Conservation (phyloP, 2,113 vertebrate genomes). For the Podiceps cristatus region DNA sequence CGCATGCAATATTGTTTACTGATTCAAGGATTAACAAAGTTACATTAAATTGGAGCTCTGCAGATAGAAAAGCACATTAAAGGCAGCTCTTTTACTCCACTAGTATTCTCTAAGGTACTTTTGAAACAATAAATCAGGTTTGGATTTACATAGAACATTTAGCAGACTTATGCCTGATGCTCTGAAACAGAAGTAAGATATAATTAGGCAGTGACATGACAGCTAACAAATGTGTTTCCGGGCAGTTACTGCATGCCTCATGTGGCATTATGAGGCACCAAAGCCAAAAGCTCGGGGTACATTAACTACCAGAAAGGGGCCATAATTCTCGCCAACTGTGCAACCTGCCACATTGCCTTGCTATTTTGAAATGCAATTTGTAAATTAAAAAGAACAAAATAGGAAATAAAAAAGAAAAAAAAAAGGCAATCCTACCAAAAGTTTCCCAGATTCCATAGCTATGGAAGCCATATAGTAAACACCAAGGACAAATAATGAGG, state of each 20-base stretch:
- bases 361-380: conserved; percentile 45
- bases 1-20: conserved; percentile 31
- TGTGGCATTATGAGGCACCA: conserved; percentile 42
- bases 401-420: not conserved
- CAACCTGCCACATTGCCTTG: conserved; percentile 48
- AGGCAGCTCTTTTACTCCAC: conserved; percentile 20
- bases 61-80: conserved; percentile 38
- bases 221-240: conserved; percentile 46
- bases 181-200: conserved; percentile 52
- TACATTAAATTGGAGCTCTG: conserved; percentile 18
- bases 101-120: conserved; percentile 26
- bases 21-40: conserved; percentile 60
- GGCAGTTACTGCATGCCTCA: conserved; percentile 46
- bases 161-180: conserved; percentile 37
- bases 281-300: conserved; percentile 56
- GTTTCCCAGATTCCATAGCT: not conserved
- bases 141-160: conserved; percentile 45
- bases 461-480: not conserved
- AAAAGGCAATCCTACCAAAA: not conserved
- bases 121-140: conserved; percentile 43
- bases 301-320: conserved; percentile 53
- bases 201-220: conserved; percentile 39
- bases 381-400: conserved; percentile 48
- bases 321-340: conserved; percentile 52
- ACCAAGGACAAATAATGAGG: not conserved